Base-by-base conservation (phyloP, 2,888 invertebrate species). In the Dryadula phaetusa region DNA sequence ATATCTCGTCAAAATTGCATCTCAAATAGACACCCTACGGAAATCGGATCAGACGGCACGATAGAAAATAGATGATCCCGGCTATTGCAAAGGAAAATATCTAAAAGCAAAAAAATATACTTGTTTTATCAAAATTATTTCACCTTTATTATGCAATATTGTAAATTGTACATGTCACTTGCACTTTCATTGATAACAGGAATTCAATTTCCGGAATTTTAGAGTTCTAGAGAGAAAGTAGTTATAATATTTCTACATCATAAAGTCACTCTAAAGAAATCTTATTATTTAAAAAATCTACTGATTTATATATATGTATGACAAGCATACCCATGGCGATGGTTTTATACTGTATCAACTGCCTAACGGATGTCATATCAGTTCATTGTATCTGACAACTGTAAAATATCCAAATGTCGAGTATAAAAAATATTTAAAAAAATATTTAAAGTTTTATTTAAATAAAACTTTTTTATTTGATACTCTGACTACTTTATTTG, bases 1-100 rank as follows among this genome's bases (percentile, higher is more conserved):
- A 69, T 72, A 72, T 75, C 71, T 72, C 73, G 71, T 71, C 73
- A 74, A 75, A 72, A 75, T 74, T 75, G 76, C 76, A 75, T 74
- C 72, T 70, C 68, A 67, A 72, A 70, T 70, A 67, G 68, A 69
- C 70, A 67, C 69, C 69, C 72, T 67, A 67, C 71, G 71, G 70
- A 72, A 70, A 71, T 71, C 67, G 69, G 70, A 71, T 73, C 67
- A 64, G 70, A 64, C 67, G 71, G 64, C 71, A 67, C 65, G 71
- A 69, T 70, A 67, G 67, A 62, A 67, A 64, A 67, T 67, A 56
- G 66, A 69, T 60, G 58, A 62, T 67, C 70, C 60, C 64, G 62
- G 18, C 67, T 53, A 62, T 66, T 40, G 46, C 49, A 52, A 56
- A 62, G 56, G 56, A 47, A 62, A 40, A 52, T 56, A 54, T 42